Conservation (phyloP, 2,888 invertebrate species). For the Oligia strigilis region DNA sequence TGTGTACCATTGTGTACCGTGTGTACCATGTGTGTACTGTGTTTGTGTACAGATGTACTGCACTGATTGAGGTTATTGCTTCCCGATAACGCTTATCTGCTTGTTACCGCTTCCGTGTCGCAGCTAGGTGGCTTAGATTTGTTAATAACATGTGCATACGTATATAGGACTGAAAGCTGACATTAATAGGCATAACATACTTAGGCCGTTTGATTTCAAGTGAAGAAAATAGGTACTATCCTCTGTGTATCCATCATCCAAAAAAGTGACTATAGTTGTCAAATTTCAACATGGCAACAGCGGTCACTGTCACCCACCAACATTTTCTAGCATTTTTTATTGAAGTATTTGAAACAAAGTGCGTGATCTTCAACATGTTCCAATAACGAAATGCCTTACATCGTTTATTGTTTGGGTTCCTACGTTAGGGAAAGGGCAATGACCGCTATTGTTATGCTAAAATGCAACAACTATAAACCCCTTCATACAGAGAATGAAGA, state of each 20-base stretch:
- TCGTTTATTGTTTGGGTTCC: background rate
- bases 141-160: background rate
- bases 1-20: constrained; percentile 39
- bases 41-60: constrained; percentile 41
- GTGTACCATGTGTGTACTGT: constrained; percentile 25
- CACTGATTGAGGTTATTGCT: constrained; percentile 60
- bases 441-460: too few species aligned
- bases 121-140: constrained; percentile 37
- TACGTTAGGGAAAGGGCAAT: too few species aligned
- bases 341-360: too few species aligned
- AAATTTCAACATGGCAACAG: too few species aligned
- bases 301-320: too few species aligned
- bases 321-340: too few species aligned
- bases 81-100: constrained; percentile 59
- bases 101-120: constrained; percentile 53
- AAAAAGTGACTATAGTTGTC: background rate
- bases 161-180: background rate
- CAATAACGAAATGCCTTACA: too few species aligned
- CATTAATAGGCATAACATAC: background rate
- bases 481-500: background rate
- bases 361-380: too few species aligned
- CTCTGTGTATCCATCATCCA: background rate
- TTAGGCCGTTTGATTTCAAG: background rate
- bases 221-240: background rate
- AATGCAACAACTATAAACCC: too few species aligned